Evolutionary conservation across 2,797 vertebrate species (phyloP).

Genomic region (Acestrorhynchus altus): DNA sequence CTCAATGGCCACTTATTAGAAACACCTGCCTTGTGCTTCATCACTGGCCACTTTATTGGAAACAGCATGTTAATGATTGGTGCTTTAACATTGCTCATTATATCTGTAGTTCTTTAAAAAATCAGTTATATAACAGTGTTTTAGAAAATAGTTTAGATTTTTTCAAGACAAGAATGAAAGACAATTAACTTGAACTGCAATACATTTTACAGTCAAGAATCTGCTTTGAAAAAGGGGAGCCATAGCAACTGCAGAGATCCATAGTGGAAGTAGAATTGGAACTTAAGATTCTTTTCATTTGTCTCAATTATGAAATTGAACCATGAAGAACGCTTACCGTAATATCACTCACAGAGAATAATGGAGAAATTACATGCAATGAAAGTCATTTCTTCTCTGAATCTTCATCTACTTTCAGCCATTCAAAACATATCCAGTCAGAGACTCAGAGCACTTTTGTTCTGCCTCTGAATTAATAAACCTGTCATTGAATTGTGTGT

Average conservation of each 20-base stretch:
- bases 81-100: no score
- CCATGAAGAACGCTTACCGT: not conserved
- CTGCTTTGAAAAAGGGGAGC: not conserved
- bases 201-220: constrained; percentile 52
- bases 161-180: no score
- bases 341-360: constrained; percentile 5
- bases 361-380: constrained; percentile 8
- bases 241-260: constrained; percentile 20
- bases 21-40: no score
- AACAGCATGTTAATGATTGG: no score
- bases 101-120: no score
- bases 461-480: not conserved
- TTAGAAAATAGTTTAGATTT: no score
- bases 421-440: not conserved
- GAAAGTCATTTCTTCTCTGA: not conserved
- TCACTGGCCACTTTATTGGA: no score
- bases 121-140: no score
- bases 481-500: not conserved
- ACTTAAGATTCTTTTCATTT: constrained; percentile 41
- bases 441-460: not conserved
- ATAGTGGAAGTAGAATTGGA: constrained; percentile 23
- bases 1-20: no score
- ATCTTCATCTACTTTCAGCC: not conserved
- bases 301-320: constrained; percentile 36
- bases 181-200: not conserved